These are phyloP conservation scores for Papilio aristodemus DNA, from an alignment of 1,140 invertebrate genomes.

Conservation along the genomic window DNA sequence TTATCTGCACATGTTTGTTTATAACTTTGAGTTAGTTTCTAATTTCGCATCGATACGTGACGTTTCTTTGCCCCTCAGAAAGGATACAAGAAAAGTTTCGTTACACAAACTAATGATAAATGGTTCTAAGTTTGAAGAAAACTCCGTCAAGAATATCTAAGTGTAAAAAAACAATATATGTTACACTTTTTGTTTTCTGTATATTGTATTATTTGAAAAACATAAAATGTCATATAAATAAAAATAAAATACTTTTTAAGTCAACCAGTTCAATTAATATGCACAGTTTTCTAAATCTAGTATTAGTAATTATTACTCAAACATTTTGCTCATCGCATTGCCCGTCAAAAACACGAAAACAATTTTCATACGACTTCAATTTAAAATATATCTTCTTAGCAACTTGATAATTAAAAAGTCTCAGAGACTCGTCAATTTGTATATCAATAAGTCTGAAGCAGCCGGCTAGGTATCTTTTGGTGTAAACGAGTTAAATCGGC, in stretches of 20 bases:
- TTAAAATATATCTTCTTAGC: not conserved
- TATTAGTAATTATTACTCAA: too few relatives aligned
- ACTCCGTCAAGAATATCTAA: constrained; percentile 1
- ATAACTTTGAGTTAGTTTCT: constrained; percentile 46
- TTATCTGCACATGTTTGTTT: constrained; percentile 56
- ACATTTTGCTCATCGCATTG: too few relatives aligned
- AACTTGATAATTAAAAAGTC: not conserved
- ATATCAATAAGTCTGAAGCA: constrained; percentile 15
- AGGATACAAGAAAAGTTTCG: constrained; percentile 7
- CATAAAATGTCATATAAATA: too few relatives aligned
- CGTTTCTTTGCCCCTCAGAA: constrained; percentile 5
- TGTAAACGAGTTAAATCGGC: constrained; percentile 62
- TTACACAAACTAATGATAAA: constrained; percentile 7
- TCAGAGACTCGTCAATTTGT: not conserved
- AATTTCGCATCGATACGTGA: constrained; percentile 23
- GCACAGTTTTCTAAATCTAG: too few relatives aligned
- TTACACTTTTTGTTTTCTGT: not conserved
- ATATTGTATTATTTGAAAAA: not conserved
- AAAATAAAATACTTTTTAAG: too few relatives aligned
- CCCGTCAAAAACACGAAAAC: not conserved
- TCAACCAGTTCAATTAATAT: too few relatives aligned
- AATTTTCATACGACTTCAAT: not conserved
- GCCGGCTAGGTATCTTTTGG: constrained; percentile 29
- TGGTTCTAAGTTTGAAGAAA: not conserved
- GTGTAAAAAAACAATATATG: not conserved